These are phyloP conservation scores for Ophioninae sp. DNA, from an alignment of 2,888 invertebrate genomes.

Conservation along the genomic window DNA sequence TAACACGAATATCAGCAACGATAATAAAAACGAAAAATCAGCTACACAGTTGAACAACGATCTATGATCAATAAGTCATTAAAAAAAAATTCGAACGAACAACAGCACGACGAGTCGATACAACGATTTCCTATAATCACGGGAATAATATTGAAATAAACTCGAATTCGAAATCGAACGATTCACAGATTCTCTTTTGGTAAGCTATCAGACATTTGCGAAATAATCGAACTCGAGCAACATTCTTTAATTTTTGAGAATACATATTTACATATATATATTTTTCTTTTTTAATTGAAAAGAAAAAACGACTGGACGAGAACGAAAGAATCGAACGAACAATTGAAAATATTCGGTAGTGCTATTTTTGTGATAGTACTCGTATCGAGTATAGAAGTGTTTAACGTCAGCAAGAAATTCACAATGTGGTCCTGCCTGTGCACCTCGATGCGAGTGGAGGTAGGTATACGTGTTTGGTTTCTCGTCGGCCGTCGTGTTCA, in stretches of 20 bases:
- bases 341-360: constrained; percentile 66
- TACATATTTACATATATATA: not conserved
- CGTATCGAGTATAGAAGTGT: constrained; percentile 65
- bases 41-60: not conserved
- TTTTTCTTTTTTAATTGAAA: not conserved
- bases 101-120: not conserved
- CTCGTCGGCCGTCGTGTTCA: not conserved
- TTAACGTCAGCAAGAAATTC: constrained; percentile 44
- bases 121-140: not conserved
- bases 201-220: not conserved
- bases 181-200: not conserved
- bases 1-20: constrained; percentile 7
- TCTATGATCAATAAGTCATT: constrained; percentile 17
- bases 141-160: not conserved
- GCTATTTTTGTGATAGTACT: constrained; percentile 68
- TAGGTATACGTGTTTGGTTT: constrained; percentile 68
- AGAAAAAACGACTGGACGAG: constrained; percentile 14
- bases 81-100: constrained; percentile 18
- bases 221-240: not conserved
- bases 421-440: constrained; percentile 79
- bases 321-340: constrained; percentile 35
- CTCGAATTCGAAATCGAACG: not conserved
- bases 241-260: not conserved
- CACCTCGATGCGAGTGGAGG: constrained; percentile 78
- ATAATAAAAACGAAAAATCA: not conserved